Evolutionary conservation across 2,888 invertebrate species (phyloP).

Genomic region (Flexamia atlantica): DNA sequence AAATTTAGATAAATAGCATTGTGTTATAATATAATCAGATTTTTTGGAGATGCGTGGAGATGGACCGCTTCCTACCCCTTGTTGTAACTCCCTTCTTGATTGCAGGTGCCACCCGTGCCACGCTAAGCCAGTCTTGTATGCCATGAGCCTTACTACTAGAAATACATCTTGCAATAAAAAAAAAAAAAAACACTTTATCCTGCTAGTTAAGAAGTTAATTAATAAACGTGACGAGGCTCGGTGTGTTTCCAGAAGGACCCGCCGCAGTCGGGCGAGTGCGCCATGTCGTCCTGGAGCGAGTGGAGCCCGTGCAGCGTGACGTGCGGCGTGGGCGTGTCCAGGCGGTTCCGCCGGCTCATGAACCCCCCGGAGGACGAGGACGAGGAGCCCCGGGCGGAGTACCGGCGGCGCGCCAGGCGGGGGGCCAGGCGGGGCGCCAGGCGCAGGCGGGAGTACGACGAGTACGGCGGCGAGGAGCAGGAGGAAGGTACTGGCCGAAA

Average conservation of each 20-base stretch:
- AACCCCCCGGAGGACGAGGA: constrained; percentile 75
- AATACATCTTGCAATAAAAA: no score
- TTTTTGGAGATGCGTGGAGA: no score
- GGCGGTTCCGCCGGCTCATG: constrained; percentile 81
- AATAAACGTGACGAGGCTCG: no score
- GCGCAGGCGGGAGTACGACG: constrained; percentile 84
- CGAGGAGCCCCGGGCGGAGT: constrained; percentile 83
- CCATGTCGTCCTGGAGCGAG: constrained; percentile 83
- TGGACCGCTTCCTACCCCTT: no score
- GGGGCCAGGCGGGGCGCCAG: constrained; percentile 73
- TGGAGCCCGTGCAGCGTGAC: constrained; percentile 91
- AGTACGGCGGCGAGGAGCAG: constrained; percentile 92
- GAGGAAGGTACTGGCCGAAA: constrained; percentile 51
- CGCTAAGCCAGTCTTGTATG: no score
- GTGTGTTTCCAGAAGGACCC: constrained; percentile 24
- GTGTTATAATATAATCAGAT: no score
- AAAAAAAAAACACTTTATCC: no score
- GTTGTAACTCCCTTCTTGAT: no score
- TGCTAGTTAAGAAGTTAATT: no score
- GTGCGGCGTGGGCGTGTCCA: constrained; percentile 92
- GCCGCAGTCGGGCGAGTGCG: constrained; percentile 81
- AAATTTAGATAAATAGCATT: no score
- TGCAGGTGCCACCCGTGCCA: no score
- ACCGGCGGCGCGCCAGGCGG: constrained; percentile 10
- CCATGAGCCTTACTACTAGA: no score